Evolutionary conservation across 2,888 invertebrate genomes (phyloP).

Genomic region (Cyclophora punctaria): DNA sequence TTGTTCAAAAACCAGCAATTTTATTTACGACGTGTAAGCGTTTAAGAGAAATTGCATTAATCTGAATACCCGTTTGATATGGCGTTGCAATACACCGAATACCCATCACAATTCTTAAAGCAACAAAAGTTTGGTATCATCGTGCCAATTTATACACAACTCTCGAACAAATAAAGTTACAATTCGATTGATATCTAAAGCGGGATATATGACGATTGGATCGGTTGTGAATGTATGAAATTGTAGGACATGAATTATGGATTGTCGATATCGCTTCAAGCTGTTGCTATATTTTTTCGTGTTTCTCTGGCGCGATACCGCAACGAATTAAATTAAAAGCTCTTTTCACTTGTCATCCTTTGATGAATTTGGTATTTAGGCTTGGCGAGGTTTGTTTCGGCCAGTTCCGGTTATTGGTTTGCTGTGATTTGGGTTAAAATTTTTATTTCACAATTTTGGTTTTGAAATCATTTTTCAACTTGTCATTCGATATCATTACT

Average conservation of each 20-base stretch:
- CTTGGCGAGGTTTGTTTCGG: slow-evolving; percentile 29
- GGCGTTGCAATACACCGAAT: slow-evolving; percentile 70
- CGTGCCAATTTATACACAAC: slow-evolving; percentile 34
- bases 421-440: no score
- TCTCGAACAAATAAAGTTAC: slow-evolving; percentile 34
- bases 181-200: slow-evolving; percentile 33
- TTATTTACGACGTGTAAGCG: slow-evolving; percentile 75
- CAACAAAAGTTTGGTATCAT: slow-evolving; percentile 26
- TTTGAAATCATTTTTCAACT: no score
- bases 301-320: slow-evolving; percentile 66
- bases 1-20: slow-evolving; percentile 63
- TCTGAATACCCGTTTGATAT: slow-evolving; percentile 74
- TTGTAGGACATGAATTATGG: slow-evolving; percentile 75
- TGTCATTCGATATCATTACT: no score
- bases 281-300: slow-evolving; percentile 72
- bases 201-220: slow-evolving; percentile 36
- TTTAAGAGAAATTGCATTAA: slow-evolving; percentile 76
- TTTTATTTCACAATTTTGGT: no score
- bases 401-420: no score
- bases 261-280: slow-evolving; percentile 75
- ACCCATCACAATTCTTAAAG: slow-evolving; percentile 26
- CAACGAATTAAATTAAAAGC: slow-evolving; percentile 76
- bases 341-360: slow-evolving; percentile 73
- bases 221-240: slow-evolving; percentile 62
- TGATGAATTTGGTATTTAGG: slow-evolving; percentile 71